Evolutionary conservation across 2,113 vertebrate species (phyloP).

Genomic region (Mustela lutreola): DNA sequence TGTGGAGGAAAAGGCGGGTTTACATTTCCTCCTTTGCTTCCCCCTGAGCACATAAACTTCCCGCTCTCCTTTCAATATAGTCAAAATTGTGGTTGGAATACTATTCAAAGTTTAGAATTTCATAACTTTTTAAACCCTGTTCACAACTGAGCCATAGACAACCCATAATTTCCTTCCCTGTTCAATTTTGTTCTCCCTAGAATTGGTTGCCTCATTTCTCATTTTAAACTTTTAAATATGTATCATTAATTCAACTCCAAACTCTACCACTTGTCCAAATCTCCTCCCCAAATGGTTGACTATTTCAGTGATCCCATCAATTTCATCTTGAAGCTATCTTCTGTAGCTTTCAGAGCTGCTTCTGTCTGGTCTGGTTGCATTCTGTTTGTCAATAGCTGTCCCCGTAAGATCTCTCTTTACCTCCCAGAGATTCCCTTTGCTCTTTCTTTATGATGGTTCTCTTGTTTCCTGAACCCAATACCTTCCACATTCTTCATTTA

Average conservation of each 20-base stretch:
- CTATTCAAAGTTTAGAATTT: background rate
- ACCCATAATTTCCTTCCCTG: background rate
- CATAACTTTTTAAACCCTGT: background rate
- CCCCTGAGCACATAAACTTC: background rate
- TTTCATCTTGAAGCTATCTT: background rate
- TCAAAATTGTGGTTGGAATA: background rate
- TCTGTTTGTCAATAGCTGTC: background rate
- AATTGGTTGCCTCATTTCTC: background rate
- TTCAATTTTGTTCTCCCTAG: background rate
- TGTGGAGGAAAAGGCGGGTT: background rate
- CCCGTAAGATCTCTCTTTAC: background rate
- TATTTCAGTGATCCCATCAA: background rate
- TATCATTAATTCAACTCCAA: background rate
- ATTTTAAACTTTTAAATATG: background rate
- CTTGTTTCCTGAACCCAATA: background rate
- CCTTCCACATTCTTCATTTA: background rate
- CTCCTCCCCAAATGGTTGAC: background rate
- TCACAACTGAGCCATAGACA: background rate
- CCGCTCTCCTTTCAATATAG: background rate
- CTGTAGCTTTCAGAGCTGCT: background rate
- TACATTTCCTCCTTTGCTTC: background rate
- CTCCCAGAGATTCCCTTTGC: background rate
- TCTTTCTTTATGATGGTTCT: background rate
- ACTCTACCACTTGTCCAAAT: background rate
- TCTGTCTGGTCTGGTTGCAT: background rate